Evolutionary conservation across 1,140 invertebrate species (phyloP).

Genomic region (Orchesella cincta): DNA sequence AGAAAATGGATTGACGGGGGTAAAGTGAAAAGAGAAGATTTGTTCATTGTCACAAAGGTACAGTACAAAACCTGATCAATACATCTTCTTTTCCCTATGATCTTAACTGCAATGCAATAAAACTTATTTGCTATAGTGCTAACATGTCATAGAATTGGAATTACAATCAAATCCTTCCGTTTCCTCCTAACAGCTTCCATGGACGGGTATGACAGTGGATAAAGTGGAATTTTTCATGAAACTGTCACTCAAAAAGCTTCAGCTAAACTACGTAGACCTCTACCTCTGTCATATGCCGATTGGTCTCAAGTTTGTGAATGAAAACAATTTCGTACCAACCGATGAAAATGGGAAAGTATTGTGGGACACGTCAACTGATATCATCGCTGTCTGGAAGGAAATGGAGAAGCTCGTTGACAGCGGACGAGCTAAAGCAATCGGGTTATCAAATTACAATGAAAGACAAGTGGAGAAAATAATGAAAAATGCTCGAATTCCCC

Average conservation of each 20-base stretch:
- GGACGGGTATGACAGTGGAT: constrained; percentile 58
- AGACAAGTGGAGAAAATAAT: constrained; percentile 67
- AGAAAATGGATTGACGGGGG: constrained; percentile 51
- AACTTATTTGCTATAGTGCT: too few species aligned
- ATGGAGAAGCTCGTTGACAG: constrained; percentile 49
- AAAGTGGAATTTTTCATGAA: constrained; percentile 73
- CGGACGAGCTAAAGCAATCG: constrained; percentile 66
- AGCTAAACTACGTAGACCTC: constrained; percentile 78
- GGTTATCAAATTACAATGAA: constrained; percentile 76
- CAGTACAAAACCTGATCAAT: neutral
- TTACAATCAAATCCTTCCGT: too few species aligned
- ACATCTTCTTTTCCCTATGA: neutral
- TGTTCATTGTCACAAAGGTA: constrained; percentile 56
- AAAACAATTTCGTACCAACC: constrained; percentile 56
- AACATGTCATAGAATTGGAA: too few species aligned
- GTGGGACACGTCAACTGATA: constrained; percentile 69
- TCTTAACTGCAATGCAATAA: too few species aligned
- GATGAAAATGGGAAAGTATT: constrained; percentile 64
- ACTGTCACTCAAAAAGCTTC: constrained; percentile 69
- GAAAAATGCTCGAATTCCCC: constrained; percentile 66
- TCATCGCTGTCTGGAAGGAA: constrained; percentile 70
- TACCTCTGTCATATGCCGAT: constrained; percentile 82
- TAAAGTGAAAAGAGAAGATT: constrained; percentile 54
- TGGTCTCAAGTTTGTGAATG: constrained; percentile 62
- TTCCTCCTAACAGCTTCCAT: constrained; percentile 53